phyloP scores from a whole-genome alignment of 2,888 invertebrate species.

The Apotomis turbidana region DNA sequence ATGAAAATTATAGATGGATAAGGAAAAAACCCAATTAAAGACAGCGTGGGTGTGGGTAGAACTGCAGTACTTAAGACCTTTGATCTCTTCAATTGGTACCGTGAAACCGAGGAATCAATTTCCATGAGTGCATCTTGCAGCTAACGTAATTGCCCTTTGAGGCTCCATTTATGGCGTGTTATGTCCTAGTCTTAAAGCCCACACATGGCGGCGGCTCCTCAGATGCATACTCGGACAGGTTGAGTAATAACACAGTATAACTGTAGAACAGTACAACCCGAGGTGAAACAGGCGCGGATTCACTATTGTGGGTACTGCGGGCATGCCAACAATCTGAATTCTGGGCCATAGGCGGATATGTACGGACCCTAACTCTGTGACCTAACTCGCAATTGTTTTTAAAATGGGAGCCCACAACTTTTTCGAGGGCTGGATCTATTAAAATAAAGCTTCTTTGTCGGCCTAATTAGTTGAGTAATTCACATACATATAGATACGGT shows the following conservation, averaged over 20 bases:
- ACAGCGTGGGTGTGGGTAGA: slow-evolving; percentile 11
- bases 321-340: too few relatives aligned
- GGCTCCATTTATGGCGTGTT: slow-evolving; percentile 57
- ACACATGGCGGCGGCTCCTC: slow-evolving; percentile 38
- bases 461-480: too few relatives aligned
- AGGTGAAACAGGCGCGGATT: too few relatives aligned
- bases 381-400: too few relatives aligned
- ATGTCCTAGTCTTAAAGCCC: slow-evolving; percentile 39
- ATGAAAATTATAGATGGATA: slow-evolving; percentile 10
- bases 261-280: not conserved
- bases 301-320: too few relatives aligned
- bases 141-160: slow-evolving; percentile 55
- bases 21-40: slow-evolving; percentile 2
- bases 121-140: slow-evolving; percentile 42
- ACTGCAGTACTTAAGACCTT: slow-evolving; percentile 34
- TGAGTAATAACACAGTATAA: slow-evolving; percentile 20
- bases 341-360: too few relatives aligned
- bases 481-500: too few relatives aligned
- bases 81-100: slow-evolving; percentile 47
- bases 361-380: too few relatives aligned
- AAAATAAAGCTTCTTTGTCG: too few relatives aligned
- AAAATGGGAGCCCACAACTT: too few relatives aligned
- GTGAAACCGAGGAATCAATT: slow-evolving; percentile 53
- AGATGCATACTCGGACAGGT: slow-evolving; percentile 22
- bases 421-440: too few relatives aligned